A percentile compares a stretch with the other conserved stretches of the same genome.
phyloP scores from a whole-genome alignment of 2,113 vertebrate genomes.

The Oostethus manadensis region DNA sequence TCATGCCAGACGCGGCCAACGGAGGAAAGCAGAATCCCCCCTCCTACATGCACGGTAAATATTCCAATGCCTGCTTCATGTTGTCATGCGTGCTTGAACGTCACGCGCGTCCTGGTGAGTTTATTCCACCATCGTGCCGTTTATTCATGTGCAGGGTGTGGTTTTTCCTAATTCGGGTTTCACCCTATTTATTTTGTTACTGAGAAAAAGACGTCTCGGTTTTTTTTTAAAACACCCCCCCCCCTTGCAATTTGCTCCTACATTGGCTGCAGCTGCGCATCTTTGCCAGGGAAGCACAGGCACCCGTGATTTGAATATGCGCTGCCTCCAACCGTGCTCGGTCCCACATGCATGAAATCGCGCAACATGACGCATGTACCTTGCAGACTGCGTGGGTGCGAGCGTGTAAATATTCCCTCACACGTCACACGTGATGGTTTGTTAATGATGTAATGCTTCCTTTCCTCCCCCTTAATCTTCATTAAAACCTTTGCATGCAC shows the following conservation, averaged over 20 bases:
- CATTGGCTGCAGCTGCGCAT: constrained; percentile 30
- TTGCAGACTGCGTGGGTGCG: constrained; percentile 21
- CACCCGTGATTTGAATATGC: too few relatives aligned
- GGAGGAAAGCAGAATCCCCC: constrained; percentile 49
- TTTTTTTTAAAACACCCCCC: constrained; percentile 27
- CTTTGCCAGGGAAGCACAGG: not conserved
- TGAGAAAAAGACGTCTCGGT: too few relatives aligned
- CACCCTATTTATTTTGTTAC: too few relatives aligned
- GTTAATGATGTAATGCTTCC: not conserved
- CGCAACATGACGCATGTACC: constrained; percentile 7
- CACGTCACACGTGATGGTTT: not conserved
- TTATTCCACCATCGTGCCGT: too few relatives aligned
- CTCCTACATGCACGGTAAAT: constrained; percentile 13
- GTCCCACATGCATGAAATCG: too few relatives aligned
- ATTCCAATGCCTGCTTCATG: not conserved
- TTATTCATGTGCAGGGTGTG: too few relatives aligned
- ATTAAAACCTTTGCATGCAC: not conserved
- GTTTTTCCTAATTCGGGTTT: too few relatives aligned
- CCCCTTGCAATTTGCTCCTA: constrained; percentile 7
- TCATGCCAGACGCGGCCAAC: constrained; percentile 54
- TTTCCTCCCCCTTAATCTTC: not conserved
- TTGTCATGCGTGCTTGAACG: too few relatives aligned
- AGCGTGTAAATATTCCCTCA: not conserved
- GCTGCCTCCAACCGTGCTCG: too few relatives aligned
- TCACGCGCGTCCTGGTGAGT: too few relatives aligned